Conservation (phyloP, 2,888 invertebrate species). For the Acronicta leporina region DNA sequence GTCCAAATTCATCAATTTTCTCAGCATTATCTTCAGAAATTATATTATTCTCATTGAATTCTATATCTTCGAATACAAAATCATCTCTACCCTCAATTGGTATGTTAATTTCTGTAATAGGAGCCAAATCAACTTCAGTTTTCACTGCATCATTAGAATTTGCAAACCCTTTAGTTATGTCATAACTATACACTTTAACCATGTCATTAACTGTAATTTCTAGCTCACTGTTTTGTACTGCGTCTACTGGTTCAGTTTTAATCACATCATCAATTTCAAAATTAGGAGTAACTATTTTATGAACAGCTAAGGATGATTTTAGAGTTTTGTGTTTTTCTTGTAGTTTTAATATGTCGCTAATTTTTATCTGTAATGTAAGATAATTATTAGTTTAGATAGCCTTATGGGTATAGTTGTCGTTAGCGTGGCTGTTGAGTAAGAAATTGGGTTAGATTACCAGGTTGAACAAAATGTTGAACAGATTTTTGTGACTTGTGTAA, state of each 20-base stretch:
- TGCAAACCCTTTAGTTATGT: conserved; percentile 27
- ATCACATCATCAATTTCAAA: conserved; percentile 50
- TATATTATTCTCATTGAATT: conserved; percentile 18
- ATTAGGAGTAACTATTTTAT: conserved; percentile 60
- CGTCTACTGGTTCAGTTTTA: conserved; percentile 33
- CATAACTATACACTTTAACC: conserved; percentile 43
- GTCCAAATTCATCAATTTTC: neutral
- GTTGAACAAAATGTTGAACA: too few relatives aligned
- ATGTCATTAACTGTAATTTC: conserved; percentile 8
- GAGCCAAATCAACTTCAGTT: conserved; percentile 24
- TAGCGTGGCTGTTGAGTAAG: too few relatives aligned
- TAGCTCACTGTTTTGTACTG: conserved; percentile 14
- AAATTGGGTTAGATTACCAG: too few relatives aligned
- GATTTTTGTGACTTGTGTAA: too few relatives aligned
- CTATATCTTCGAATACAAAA: conserved; percentile 65
- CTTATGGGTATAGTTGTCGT: too few relatives aligned
- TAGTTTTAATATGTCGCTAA: conserved; percentile 67
- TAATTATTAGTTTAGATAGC: too few relatives aligned
- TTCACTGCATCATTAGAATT: neutral
- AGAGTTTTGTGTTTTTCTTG: conserved; percentile 58
- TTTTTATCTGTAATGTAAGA: conserved; percentile 62
- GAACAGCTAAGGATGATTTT: conserved; percentile 55
- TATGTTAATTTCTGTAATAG: conserved; percentile 16
- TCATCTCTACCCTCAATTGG: conserved; percentile 37
- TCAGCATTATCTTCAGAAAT: neutral